These are phyloP conservation scores for Percina caprodes DNA, from an alignment of 2,113 vertebrate genomes.

Conservation along the genomic window DNA sequence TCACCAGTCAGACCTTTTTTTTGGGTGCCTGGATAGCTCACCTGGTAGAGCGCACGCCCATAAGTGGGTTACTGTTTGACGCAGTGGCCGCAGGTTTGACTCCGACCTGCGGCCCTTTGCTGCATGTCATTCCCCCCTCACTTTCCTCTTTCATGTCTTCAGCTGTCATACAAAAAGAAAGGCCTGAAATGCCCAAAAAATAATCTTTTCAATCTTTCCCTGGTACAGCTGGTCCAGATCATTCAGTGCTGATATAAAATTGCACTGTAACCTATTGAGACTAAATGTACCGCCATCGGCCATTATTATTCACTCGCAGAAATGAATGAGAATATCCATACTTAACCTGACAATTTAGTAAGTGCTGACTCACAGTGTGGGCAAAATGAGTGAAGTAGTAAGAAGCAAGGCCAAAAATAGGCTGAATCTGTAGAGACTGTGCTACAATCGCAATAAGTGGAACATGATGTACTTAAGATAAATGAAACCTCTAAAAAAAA, in stretches of 20 bases:
- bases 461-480: neutral
- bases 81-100: too few relatives aligned
- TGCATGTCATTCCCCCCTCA: too few relatives aligned
- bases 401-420: slow-evolving; percentile 2
- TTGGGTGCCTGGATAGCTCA: too few relatives aligned
- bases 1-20: neutral
- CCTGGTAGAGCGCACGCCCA: too few relatives aligned
- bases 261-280: neutral
- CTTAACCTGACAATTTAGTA: slow-evolving; percentile 16
- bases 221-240: neutral
- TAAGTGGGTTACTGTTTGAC: too few relatives aligned
- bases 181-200: too few relatives aligned
- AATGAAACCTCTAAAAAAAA: neutral
- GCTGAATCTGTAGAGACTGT: neutral
- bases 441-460: neutral
- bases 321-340: too few relatives aligned
- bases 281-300: neutral
- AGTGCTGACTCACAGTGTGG: slow-evolving; percentile 41
- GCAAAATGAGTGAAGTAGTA: slow-evolving; percentile 24
- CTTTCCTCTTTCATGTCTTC: too few relatives aligned
- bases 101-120: too few relatives aligned
- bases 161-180: too few relatives aligned
- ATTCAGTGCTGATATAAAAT: neutral
- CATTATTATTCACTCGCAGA: neutral
- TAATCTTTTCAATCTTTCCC: too few relatives aligned